Percentiles rank a stretch among this genome's conserved stretches.
phyloP scores from a whole-genome alignment of 2,888 invertebrate species.

The Colostygia pectinataria region DNA sequence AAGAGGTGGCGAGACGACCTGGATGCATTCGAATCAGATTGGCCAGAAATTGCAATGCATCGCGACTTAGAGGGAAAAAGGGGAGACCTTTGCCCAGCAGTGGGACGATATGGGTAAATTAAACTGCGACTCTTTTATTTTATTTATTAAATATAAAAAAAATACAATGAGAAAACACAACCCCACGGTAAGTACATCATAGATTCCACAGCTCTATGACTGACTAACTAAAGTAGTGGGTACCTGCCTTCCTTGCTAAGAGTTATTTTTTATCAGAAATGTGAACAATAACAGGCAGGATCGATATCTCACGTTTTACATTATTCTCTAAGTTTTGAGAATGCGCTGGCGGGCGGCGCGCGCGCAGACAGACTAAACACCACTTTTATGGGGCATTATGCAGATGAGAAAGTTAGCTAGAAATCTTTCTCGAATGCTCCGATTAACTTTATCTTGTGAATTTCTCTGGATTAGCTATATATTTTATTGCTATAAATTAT shows the following conservation, averaged over 20 bases:
- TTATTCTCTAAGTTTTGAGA: conserved; percentile 34
- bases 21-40: too few species aligned
- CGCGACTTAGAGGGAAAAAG: too few species aligned
- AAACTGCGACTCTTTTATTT: too few species aligned
- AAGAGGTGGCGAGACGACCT: too few species aligned
- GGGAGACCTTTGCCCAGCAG: too few species aligned
- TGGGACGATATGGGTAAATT: too few species aligned
- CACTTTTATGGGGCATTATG: conserved; percentile 25
- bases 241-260: not conserved
- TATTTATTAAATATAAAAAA: too few species aligned
- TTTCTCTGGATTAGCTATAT: not conserved
- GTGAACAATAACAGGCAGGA: conserved; percentile 35
- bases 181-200: too few species aligned
- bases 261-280: not conserved
- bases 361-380: conserved; percentile 3
- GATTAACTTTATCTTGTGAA: conserved; percentile 1
- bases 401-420: conserved; percentile 25
- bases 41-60: too few species aligned
- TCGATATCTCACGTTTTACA: conserved; percentile 29
- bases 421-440: conserved; percentile 9
- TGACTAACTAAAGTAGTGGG: too few species aligned
- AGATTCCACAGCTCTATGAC: too few species aligned
- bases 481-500: conserved; percentile 1
- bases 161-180: too few species aligned
- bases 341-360: conserved; percentile 14